A percentile compares a stretch with the other conserved stretches of the same genome.
phyloP scores from a whole-genome alignment of 2,797 vertebrate genomes.

The Myotis daubentonii region DNA sequence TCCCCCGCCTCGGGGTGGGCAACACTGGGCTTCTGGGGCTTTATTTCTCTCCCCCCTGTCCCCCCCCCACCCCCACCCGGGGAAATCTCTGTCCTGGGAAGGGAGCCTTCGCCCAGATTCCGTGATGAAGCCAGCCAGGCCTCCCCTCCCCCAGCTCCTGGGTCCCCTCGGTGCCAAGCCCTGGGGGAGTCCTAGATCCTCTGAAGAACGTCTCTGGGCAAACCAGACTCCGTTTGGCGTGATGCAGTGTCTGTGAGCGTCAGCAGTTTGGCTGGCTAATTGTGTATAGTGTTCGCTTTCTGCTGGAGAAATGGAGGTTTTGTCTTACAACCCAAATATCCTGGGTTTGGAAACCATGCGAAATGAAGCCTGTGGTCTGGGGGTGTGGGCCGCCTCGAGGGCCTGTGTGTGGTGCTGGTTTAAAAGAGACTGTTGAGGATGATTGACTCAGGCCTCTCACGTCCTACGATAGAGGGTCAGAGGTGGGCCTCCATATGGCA shows the following conservation, averaged over 20 bases:
- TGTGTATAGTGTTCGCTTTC: slow-evolving; percentile 54
- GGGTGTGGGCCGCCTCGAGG: neutral
- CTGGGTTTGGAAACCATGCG: slow-evolving; percentile 62
- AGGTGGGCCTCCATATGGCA: neutral
- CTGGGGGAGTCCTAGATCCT: slow-evolving; percentile 47
- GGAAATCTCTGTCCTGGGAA: slow-evolving; percentile 13
- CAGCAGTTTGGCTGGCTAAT: slow-evolving; percentile 68
- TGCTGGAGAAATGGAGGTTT: slow-evolving; percentile 69
- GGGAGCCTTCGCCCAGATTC: neutral
- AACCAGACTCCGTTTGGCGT: slow-evolving; percentile 3
- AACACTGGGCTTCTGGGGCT: neutral
- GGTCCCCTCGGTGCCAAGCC: slow-evolving; percentile 56
- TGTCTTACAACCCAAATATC: slow-evolving; percentile 79
- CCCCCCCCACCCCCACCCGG: fast-evolving
- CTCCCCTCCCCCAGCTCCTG: neutral
- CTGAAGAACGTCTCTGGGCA: slow-evolving; percentile 48
- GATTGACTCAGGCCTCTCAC: neutral
- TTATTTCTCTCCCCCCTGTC: neutral
- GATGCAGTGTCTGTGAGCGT: slow-evolving; percentile 64
- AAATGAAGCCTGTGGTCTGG: slow-evolving; percentile 50
- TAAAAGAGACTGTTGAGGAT: slow-evolving; percentile 1
- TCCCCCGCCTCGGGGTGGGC: neutral
- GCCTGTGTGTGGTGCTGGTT: slow-evolving; percentile 17
- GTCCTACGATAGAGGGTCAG: neutral
- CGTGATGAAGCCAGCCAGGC: neutral